Evolutionary conservation across 1,140 invertebrate species (phyloP).

Genomic region (Mylabris phalerata): DNA sequence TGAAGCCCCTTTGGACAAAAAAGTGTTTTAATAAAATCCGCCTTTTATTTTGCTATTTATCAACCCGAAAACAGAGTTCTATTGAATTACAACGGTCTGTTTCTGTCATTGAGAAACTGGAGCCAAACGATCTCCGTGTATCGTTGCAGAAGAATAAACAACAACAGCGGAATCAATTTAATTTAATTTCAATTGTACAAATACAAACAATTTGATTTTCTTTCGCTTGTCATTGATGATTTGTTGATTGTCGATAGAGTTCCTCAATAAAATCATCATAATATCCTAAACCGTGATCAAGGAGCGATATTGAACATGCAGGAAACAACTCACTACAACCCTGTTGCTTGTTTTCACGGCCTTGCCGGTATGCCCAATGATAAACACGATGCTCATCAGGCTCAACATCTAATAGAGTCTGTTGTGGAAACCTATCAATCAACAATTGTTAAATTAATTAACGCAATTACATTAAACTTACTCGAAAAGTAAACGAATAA

Average conservation of each 20-base stretch:
- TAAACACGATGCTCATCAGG: constrained; percentile 60
- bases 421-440: constrained; percentile 48
- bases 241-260: background rate
- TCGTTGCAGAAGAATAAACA: no score
- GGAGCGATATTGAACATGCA: constrained; percentile 60
- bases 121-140: no score
- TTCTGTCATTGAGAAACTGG: no score
- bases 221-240: background rate
- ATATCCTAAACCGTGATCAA: constrained; percentile 65
- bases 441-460: background rate
- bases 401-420: constrained; percentile 54
- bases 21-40: no score
- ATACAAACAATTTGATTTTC: no score
- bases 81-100: no score
- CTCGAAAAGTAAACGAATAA: constrained; percentile 63
- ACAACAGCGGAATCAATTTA: no score
- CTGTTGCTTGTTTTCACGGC: constrained; percentile 38
- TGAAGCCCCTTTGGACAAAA: no score
- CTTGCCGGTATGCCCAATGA: constrained; percentile 55
- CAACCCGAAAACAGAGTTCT: no score
- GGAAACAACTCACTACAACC: constrained; percentile 53
- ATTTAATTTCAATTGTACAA: no score
- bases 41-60: no score
- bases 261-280: constrained; percentile 47
- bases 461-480: constrained; percentile 42